A percentile compares a stretch with the other conserved stretches of the same genome.
Conservation (phyloP, 2,797 vertebrate species). For the Notolepis coatsorum region DNA sequence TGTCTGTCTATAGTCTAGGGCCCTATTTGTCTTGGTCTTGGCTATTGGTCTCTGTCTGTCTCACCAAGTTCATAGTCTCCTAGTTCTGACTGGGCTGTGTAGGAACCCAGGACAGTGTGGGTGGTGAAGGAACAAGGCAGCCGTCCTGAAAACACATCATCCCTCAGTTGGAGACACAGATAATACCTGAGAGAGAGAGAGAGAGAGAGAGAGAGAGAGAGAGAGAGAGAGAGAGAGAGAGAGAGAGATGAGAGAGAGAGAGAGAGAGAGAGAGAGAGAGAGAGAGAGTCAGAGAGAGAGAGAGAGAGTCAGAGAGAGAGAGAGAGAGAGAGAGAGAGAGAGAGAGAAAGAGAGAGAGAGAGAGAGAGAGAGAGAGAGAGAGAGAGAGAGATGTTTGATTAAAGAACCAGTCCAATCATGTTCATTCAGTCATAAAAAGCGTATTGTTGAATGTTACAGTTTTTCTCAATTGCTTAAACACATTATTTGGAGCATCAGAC, state of each 20-base stretch:
- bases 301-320: background rate
- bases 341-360: background rate
- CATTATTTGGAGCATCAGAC: too few relatives aligned
- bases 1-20: too few relatives aligned
- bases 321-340: background rate
- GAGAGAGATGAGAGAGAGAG: too few relatives aligned
- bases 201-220: too few relatives aligned
- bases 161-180: slow-evolving; percentile 93
- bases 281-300: slow-evolving; percentile 12
- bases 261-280: background rate
- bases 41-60: too few relatives aligned
- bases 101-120: slow-evolving; percentile 91
- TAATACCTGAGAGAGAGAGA: slow-evolving; percentile 86
- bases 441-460: too few relatives aligned
- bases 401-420: too few relatives aligned
- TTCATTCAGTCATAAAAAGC: too few relatives aligned
- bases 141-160: slow-evolving; percentile 91
- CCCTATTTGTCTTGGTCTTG: too few relatives aligned
- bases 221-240: slow-evolving; percentile 5
- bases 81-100: slow-evolving; percentile 93
- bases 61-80: slow-evolving; percentile 90
- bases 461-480: too few relatives aligned
- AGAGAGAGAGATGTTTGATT: background rate
- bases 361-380: background rate
- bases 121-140: slow-evolving; percentile 95